Conservation (phyloP, 2,888 invertebrate species). For the Azorinus chamasolen region DNA sequence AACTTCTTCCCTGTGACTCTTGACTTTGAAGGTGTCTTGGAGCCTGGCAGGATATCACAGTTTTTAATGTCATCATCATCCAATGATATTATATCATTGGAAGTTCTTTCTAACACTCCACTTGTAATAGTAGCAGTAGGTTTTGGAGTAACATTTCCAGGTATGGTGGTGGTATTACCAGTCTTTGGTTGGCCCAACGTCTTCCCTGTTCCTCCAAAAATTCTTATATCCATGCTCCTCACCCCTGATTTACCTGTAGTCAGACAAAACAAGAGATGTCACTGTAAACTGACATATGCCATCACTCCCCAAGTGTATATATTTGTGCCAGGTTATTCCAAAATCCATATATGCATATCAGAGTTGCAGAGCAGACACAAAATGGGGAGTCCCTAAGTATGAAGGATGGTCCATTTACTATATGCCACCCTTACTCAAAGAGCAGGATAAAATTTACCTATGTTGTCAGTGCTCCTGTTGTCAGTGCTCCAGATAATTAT, state of each 20-base stretch:
- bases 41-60: conserved; percentile 23
- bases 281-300: too few species aligned
- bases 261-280: too few species aligned
- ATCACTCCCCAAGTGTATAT: too few species aligned
- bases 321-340: too few species aligned
- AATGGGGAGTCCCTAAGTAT: too few species aligned
- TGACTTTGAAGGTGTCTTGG: conserved; percentile 32
- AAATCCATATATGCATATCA: too few species aligned
- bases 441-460: too few species aligned
- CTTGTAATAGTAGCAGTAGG: conserved; percentile 22
- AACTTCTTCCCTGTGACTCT: neutral
- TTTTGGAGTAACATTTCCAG: neutral
- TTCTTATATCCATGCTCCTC: conserved; percentile 70
- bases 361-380: too few species aligned
- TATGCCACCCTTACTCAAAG: too few species aligned
- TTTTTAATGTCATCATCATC: neutral
- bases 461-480: too few species aligned
- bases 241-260: conserved; percentile 34
- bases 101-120: conserved; percentile 10
- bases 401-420: too few species aligned
- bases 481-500: too few species aligned
- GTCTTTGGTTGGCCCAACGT: conserved; percentile 45
- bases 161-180: neutral
- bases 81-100: neutral
- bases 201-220: conserved; percentile 73